These are phyloP conservation scores for Lochmaea crataegi DNA, from an alignment of 2,888 invertebrate species.

Conservation along the genomic window DNA sequence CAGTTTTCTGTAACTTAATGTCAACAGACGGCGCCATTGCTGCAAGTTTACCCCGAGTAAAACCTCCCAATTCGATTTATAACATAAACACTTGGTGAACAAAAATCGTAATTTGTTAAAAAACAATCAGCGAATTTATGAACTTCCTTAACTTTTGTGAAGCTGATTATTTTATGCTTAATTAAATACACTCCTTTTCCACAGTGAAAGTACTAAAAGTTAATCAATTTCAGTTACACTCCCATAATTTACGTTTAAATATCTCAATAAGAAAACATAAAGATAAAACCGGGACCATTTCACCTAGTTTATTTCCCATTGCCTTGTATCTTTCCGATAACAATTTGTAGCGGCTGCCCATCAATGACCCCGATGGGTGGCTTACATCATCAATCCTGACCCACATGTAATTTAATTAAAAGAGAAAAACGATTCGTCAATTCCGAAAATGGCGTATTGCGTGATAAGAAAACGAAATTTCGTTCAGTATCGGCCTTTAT, in stretches of 20 bases:
- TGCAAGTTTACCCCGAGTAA: too few species aligned
- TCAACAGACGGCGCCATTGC: too few species aligned
- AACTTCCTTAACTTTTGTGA: too few species aligned
- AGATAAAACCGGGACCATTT: neutral
- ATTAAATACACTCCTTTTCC: too few species aligned
- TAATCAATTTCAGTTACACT: too few species aligned
- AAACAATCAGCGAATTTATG: too few species aligned
- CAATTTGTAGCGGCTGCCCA: constrained; percentile 3
- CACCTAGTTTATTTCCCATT: constrained; percentile 1
- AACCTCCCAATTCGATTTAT: too few species aligned
- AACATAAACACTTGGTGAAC: too few species aligned
- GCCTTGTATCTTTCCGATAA: constrained; percentile 6
- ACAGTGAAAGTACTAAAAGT: too few species aligned
- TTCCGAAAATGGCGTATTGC: constrained; percentile 1
- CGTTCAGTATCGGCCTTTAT: neutral
- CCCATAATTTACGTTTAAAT: neutral
- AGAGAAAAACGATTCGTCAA: neutral
- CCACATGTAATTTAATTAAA: constrained; percentile 8
- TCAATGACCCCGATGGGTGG: constrained; percentile 7
- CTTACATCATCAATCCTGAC: constrained; percentile 1
- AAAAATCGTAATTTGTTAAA: too few species aligned
- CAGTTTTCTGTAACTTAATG: too few species aligned
- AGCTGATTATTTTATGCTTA: too few species aligned
- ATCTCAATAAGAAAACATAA: constrained; percentile 6
- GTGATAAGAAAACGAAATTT: neutral